A percentile compares a stretch with the other conserved stretches of the same genome.
phyloP scores from a whole-genome alignment of 2,113 vertebrate species.

The Corythornis cristatus region DNA sequence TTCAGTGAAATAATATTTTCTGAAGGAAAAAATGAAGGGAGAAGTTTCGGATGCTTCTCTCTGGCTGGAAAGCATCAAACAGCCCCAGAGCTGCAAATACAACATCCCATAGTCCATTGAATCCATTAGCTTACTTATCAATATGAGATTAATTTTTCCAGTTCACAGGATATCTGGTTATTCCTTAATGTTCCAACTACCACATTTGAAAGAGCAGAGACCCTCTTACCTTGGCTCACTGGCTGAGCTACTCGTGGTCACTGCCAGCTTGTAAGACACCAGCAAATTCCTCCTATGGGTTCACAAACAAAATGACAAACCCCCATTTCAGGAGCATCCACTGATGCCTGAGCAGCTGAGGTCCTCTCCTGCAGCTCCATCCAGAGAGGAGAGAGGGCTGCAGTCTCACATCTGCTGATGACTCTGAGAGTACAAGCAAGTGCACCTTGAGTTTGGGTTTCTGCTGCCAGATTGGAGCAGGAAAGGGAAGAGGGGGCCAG shows the following conservation, averaged over 20 bases:
- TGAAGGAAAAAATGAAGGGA: not conserved
- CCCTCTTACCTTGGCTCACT: not conserved
- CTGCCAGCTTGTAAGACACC: not conserved
- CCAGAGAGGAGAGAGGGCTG: not conserved
- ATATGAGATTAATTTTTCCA: conserved; percentile 44
- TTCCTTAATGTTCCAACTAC: not conserved
- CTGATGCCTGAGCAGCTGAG: fast-evolving
- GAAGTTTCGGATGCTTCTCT: not conserved
- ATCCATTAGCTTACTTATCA: conserved; percentile 41
- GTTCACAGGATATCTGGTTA: not conserved
- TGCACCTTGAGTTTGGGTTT: not conserved
- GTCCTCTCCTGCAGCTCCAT: not conserved
- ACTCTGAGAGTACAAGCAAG: not conserved
- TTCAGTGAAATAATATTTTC: not conserved
- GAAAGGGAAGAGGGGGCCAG: not conserved
- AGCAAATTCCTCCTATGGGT: not conserved
- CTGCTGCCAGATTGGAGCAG: not conserved
- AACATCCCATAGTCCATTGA: conserved; percentile 29
- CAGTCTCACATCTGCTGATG: not conserved
- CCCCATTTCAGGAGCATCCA: not conserved
- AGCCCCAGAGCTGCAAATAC: not conserved
- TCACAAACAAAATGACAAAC: not conserved
- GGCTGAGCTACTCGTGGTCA: not conserved
- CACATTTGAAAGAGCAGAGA: not conserved
- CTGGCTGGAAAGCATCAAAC: not conserved